Percentiles rank a stretch among this genome's conserved stretches.
Evolutionary conservation across 2,113 vertebrate genomes (phyloP).

Genomic region (Odocoileus virginianus): DNA sequence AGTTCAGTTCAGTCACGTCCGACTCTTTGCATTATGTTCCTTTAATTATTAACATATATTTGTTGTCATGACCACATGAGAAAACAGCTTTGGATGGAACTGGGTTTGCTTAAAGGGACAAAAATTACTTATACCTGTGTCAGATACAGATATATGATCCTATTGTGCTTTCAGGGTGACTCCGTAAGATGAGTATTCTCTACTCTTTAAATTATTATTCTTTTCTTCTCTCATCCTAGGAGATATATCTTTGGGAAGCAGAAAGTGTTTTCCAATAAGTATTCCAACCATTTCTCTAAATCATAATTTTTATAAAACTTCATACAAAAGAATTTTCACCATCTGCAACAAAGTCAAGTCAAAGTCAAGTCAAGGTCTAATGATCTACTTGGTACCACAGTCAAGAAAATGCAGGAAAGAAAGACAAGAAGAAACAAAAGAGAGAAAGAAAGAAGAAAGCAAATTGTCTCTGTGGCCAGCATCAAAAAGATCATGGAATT

Average conservation of each 20-base stretch:
- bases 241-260: background rate
- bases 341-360: background rate
- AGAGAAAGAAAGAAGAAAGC: background rate
- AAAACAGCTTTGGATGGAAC: background rate
- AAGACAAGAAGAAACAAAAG: background rate
- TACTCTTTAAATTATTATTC: background rate
- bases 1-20: too few species aligned
- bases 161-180: background rate
- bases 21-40: background rate
- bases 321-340: background rate
- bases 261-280: background rate
- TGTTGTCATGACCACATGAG: background rate
- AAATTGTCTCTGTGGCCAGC: background rate
- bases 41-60: slow-evolving; percentile 8
- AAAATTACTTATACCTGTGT: background rate
- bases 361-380: background rate
- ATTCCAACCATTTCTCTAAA: background rate
- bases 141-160: background rate
- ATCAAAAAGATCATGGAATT: background rate
- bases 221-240: slow-evolving; percentile 1
- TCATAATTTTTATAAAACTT: background rate
- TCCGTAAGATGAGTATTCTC: background rate
- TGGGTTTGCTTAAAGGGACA: background rate
- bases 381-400: background rate
- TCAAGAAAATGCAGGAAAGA: background rate